Evolutionary conservation across 2,113 vertebrate species (phyloP).

Genomic region (Manacus vitellinus): DNA sequence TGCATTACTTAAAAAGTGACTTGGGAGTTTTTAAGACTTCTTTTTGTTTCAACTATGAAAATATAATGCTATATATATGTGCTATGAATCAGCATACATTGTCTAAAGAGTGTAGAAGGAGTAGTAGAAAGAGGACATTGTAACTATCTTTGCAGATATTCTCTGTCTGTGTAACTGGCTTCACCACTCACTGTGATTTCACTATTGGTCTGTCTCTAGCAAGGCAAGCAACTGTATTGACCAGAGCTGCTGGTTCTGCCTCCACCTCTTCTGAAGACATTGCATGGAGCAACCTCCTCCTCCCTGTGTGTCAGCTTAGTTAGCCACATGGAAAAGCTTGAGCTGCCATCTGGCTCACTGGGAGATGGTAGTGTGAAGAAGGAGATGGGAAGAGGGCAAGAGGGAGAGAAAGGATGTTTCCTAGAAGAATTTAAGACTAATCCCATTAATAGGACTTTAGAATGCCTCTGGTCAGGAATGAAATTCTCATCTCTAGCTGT

Average conservation of each 20-base stretch:
- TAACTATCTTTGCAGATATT: background rate
- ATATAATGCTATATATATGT: background rate
- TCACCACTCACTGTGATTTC: background rate
- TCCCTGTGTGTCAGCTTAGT: background rate
- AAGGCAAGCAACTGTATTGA: background rate
- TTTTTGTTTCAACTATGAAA: background rate
- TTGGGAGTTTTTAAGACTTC: background rate
- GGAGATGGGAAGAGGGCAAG: background rate
- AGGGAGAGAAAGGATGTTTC: conserved; percentile 36
- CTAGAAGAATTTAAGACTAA: conserved; percentile 31
- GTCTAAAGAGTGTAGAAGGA: background rate
- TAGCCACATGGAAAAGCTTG: conserved; percentile 2
- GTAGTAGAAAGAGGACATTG: background rate
- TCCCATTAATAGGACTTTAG: conserved; percentile 15
- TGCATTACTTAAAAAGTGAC: background rate
- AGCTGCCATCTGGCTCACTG: background rate
- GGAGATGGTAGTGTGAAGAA: background rate
- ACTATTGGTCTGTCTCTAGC: background rate
- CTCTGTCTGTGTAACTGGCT: background rate
- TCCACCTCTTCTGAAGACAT: background rate
- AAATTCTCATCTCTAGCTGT: conserved; percentile 15
- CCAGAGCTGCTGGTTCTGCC: background rate
- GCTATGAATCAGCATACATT: background rate
- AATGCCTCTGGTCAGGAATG: conserved; percentile 35
- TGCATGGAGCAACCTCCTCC: background rate